These are phyloP conservation scores for Takifugu flavidus DNA, from an alignment of 2,113 vertebrate species.

Conservation along the genomic window DNA sequence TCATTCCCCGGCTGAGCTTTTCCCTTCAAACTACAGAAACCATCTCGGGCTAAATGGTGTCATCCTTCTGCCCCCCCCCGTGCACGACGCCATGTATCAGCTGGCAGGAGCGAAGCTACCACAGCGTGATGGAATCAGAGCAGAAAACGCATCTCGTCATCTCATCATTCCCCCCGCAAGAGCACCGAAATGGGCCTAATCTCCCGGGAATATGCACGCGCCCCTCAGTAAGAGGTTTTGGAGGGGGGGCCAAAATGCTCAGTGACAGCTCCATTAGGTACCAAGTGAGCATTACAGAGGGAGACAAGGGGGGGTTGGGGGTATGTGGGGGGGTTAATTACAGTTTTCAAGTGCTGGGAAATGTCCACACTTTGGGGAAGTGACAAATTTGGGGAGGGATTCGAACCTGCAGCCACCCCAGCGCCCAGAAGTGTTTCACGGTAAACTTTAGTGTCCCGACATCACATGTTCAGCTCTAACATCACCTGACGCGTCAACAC, in stretches of 20 bases:
- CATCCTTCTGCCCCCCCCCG: slow-evolving; percentile 7
- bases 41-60: background rate
- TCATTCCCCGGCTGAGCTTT: slow-evolving; percentile 17
- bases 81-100: slow-evolving; percentile 25
- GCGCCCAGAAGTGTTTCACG: background rate
- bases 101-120: slow-evolving; percentile 22
- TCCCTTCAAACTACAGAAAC: slow-evolving; percentile 2
- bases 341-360: slow-evolving; percentile 21
- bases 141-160: slow-evolving; percentile 38
- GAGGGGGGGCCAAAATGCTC: slow-evolving; percentile 54
- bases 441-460: too few species aligned
- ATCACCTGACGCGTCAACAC: too few species aligned
- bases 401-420: background rate
- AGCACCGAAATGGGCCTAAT: slow-evolving; percentile 51
- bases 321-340: slow-evolving; percentile 30
- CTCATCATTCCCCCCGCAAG: slow-evolving; percentile 35
- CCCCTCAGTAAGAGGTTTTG: slow-evolving; percentile 48
- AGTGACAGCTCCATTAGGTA: slow-evolving; percentile 70
- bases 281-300: slow-evolving; percentile 62
- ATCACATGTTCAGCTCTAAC: too few species aligned
- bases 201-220: slow-evolving; percentile 45
- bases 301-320: slow-evolving; percentile 14
- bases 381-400: slow-evolving; percentile 9
- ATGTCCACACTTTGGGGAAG: slow-evolving; percentile 17
- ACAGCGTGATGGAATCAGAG: slow-evolving; percentile 26